phyloP scores from a whole-genome alignment of 2,797 vertebrate genomes.

The Xiphophorus birchmanni region DNA sequence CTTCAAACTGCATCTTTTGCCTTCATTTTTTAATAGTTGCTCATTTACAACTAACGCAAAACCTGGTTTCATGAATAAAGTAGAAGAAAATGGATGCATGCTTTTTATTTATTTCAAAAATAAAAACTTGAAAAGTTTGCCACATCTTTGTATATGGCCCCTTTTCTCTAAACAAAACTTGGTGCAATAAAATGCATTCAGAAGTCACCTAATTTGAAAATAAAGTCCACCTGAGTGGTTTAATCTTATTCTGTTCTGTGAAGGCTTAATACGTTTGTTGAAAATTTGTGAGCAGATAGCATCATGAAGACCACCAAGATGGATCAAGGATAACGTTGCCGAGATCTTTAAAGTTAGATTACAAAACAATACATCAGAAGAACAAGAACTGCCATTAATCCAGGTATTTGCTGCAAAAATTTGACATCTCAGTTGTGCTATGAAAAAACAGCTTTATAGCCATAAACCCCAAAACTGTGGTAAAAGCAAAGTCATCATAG shows the following conservation, averaged over 20 bases:
- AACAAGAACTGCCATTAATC: constrained; percentile 28
- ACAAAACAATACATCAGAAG: background rate
- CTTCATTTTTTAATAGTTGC: constrained; percentile 8
- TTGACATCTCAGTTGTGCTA: constrained; percentile 41
- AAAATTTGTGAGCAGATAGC: background rate
- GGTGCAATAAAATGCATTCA: background rate
- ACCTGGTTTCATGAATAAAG: background rate
- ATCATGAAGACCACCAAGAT: background rate
- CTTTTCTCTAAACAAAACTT: background rate
- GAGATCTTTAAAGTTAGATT: background rate
- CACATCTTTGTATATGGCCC: background rate
- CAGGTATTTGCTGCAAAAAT: constrained; percentile 62
- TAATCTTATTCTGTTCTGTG: background rate
- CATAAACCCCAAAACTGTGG: background rate
- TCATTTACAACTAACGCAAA: constrained; percentile 15
- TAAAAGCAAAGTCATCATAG: constrained; percentile 39
- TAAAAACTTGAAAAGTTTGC: background rate
- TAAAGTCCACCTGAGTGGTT: background rate
- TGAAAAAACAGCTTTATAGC: constrained; percentile 1
- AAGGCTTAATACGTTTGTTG: background rate
- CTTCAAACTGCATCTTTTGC: background rate
- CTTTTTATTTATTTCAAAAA: background rate
- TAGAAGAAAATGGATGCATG: background rate
- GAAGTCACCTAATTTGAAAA: background rate
- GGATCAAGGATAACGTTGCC: background rate